Evolutionary conservation across 2,888 invertebrate genomes (phyloP).

Genomic region (Melanargia galathea): DNA sequence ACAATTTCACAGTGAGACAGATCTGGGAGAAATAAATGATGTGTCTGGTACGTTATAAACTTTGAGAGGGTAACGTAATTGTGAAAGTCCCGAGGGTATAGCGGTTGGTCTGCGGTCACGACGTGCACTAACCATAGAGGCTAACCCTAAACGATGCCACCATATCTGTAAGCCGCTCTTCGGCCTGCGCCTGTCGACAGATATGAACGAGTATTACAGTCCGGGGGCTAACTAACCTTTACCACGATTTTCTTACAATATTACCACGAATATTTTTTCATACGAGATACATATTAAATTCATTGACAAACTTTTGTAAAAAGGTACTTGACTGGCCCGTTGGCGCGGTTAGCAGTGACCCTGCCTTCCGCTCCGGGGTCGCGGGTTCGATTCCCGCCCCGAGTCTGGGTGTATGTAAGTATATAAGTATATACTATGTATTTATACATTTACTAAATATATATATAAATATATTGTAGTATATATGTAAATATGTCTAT

Average conservation of each 20-base stretch:
- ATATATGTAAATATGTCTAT: no score
- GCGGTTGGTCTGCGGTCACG: conserved; percentile 70
- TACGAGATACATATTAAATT: neutral
- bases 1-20: conserved; percentile 22
- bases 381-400: no score
- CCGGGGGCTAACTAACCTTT: conserved; percentile 18
- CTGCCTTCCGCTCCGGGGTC: no score
- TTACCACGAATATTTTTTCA: neutral
- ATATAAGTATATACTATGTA: no score
- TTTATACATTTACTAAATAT: no score
- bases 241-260: neutral
- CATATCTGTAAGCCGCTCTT: conserved; percentile 70
- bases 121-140: conserved; percentile 73
- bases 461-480: no score
- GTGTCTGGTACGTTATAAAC: conserved; percentile 28
- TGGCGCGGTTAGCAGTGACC: no score
- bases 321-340: no score
- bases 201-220: conserved; percentile 6
- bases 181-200: conserved; percentile 44
- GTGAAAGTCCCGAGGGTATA: conserved; percentile 64
- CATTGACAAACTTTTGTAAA: no score
- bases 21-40: conserved; percentile 20
- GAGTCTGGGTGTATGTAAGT: no score
- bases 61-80: conserved; percentile 56
- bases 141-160: conserved; percentile 74